Evolutionary conservation across 2,888 invertebrate genomes (phyloP).

Genomic region (Drosophila villosipedis): DNA sequence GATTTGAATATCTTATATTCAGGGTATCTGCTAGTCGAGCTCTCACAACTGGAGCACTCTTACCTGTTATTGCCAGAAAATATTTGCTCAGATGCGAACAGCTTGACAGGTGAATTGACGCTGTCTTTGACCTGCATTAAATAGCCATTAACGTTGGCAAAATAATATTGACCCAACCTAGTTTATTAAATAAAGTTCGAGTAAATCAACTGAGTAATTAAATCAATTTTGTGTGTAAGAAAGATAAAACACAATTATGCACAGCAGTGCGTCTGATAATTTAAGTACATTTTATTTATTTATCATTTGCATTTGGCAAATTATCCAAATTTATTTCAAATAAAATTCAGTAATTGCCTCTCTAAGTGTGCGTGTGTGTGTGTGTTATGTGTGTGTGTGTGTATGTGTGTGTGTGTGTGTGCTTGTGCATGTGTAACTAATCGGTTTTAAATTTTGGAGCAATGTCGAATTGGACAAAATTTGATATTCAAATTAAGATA

Average conservation of each 20-base stretch:
- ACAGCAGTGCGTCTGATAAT: conserved; percentile 35
- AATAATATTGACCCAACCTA: conserved; percentile 29
- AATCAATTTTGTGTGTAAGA: not conserved
- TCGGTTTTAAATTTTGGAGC: conserved; percentile 34
- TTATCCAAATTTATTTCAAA: conserved; percentile 34
- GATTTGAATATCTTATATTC: not conserved
- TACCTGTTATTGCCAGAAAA: conserved; percentile 20
- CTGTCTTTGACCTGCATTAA: conserved; percentile 62
- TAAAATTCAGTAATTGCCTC: conserved; percentile 34
- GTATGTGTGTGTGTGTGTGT: not conserved
- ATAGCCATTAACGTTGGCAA: conserved; percentile 12
- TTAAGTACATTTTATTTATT: conserved; percentile 37
- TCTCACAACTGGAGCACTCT: not conserved
- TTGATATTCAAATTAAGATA: conserved; percentile 67
- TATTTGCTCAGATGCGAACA: conserved; percentile 48
- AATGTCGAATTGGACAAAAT: conserved; percentile 56
- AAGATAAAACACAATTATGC: conserved; percentile 32
- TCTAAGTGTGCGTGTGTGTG: no score
- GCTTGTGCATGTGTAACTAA: conserved; percentile 18
- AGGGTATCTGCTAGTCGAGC: not conserved
- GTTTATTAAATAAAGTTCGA: conserved; percentile 4
- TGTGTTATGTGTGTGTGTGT: not conserved
- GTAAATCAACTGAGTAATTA: not conserved
- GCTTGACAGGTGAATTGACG: conserved; percentile 10
- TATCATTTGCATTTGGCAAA: conserved; percentile 12